phyloP scores from a whole-genome alignment of 2,888 invertebrate genomes.

The Anarsia innoxiella region DNA sequence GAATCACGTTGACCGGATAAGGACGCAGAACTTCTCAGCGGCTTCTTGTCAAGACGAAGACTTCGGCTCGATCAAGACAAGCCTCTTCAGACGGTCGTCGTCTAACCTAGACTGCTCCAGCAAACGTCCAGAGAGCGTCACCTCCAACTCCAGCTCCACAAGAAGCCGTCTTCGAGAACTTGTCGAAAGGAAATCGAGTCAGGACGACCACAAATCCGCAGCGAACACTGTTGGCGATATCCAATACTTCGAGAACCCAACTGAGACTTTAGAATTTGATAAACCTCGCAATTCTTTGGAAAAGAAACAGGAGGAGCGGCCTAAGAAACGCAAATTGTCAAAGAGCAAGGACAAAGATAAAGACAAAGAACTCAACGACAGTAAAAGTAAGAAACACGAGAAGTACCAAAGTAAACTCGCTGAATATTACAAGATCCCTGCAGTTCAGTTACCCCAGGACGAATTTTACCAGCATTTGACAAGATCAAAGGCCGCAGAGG shows the following conservation, averaged over 20 bases:
- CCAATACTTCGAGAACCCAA: slow-evolving; percentile 70
- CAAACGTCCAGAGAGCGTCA: slow-evolving; percentile 67
- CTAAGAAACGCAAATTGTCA: slow-evolving; percentile 62
- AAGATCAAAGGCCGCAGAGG: slow-evolving; percentile 63
- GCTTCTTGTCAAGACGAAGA: slow-evolving; percentile 74
- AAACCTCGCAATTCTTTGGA: slow-evolving; percentile 57
- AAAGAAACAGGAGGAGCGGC: slow-evolving; percentile 59
- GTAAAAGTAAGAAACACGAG: slow-evolving; percentile 62
- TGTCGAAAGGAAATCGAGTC: slow-evolving; percentile 70
- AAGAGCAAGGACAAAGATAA: slow-evolving; percentile 55
- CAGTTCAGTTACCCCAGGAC: slow-evolving; percentile 64
- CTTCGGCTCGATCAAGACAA: slow-evolving; percentile 69
- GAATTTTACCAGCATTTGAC: slow-evolving; percentile 69
- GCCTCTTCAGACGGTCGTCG: slow-evolving; percentile 66
- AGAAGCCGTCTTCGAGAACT: slow-evolving; percentile 72
- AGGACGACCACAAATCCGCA: slow-evolving; percentile 66
- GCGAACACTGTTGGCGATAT: slow-evolving; percentile 67
- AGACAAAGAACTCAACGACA: slow-evolving; percentile 29
- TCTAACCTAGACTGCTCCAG: slow-evolving; percentile 62
- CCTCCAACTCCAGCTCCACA: slow-evolving; percentile 67
- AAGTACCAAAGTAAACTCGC: slow-evolving; percentile 69
- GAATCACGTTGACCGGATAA: slow-evolving; percentile 76
- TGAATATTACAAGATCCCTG: slow-evolving; percentile 64
- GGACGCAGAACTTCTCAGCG: slow-evolving; percentile 72
- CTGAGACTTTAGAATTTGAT: slow-evolving; percentile 68